A percentile compares a stretch with the other conserved stretches of the same genome.
These are phyloP conservation scores for Ostrea edulis DNA, from an alignment of 1,140 invertebrate species.

Conservation along the genomic window DNA sequence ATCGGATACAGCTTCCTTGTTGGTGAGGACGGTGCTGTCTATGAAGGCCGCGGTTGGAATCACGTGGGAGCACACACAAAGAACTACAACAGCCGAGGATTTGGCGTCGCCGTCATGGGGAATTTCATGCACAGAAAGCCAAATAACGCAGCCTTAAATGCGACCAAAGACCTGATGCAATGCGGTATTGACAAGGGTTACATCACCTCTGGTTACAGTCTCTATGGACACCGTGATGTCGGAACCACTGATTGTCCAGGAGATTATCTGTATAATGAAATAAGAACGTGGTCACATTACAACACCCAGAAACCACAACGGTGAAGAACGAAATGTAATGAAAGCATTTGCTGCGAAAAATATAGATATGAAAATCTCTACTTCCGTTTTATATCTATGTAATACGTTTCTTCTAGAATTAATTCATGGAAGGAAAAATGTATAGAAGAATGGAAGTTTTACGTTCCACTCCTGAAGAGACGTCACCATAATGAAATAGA, in stretches of 20 bases:
- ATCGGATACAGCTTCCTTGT: constrained; percentile 70
- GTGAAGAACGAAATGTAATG: too few species aligned
- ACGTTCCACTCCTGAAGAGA: too few species aligned
- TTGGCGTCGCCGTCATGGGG: constrained; percentile 82
- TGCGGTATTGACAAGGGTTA: constrained; percentile 60
- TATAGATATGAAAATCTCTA: too few species aligned
- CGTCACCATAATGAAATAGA: too few species aligned
- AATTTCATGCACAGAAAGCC: constrained; percentile 61
- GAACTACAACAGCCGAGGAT: constrained; percentile 82
- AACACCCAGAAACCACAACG: too few species aligned
- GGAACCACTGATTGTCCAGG: constrained; percentile 62
- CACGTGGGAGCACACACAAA: constrained; percentile 73
- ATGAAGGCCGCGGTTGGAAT: constrained; percentile 67
- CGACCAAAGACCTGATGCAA: constrained; percentile 60
- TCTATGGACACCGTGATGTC: constrained; percentile 67
- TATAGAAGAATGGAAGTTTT: too few species aligned
- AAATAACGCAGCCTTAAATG: constrained; percentile 55
- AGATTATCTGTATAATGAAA: constrained; percentile 79
- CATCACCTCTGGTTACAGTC: constrained; percentile 57
- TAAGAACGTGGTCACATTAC: constrained; percentile 81
- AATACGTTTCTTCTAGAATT: too few species aligned
- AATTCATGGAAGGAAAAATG: too few species aligned
- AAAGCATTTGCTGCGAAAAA: too few species aligned
- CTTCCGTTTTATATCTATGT: too few species aligned
- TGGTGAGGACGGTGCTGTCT: constrained; percentile 67